A percentile compares a stretch with the other conserved stretches of the same genome.
Evolutionary conservation across 2,888 invertebrate species (phyloP).

Genomic region (Blomia tropicalis): DNA sequence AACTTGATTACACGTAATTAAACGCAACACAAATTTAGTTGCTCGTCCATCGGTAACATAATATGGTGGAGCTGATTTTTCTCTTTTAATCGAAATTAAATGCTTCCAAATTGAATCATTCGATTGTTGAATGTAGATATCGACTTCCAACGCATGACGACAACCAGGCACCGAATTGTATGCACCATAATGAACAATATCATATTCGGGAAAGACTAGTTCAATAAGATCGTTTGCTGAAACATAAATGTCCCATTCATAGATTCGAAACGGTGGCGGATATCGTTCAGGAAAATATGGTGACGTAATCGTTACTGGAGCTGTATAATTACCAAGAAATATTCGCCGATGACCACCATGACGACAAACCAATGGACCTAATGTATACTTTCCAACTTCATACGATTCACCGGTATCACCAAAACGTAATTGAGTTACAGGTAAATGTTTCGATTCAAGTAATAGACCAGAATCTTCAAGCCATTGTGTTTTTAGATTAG

Average conservation of each 20-base stretch:
- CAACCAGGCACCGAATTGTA: slow-evolving; percentile 31
- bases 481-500: slow-evolving; percentile 30
- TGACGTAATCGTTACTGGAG: slow-evolving; percentile 29
- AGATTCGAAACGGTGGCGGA: slow-evolving; percentile 31
- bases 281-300: slow-evolving; percentile 30
- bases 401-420: slow-evolving; percentile 32
- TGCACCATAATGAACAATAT: slow-evolving; percentile 31
- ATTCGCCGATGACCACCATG: slow-evolving; percentile 28
- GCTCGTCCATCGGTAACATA: slow-evolving; percentile 31
- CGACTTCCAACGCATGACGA: slow-evolving; percentile 28
- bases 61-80: slow-evolving; percentile 30
- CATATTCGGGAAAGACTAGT: slow-evolving; percentile 32
- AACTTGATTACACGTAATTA: slow-evolving; percentile 32
- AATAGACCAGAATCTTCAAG: slow-evolving; percentile 31
- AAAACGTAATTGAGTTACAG: slow-evolving; percentile 31
- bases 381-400: slow-evolving; percentile 31
- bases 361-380: slow-evolving; percentile 31
- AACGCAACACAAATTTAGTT: slow-evolving; percentile 28
- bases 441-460: slow-evolving; percentile 29
- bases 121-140: slow-evolving; percentile 3
- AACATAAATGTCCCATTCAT: slow-evolving; percentile 31
- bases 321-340: slow-evolving; percentile 27
- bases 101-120: slow-evolving; percentile 20
- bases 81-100: slow-evolving; percentile 28
- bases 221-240: slow-evolving; percentile 29